Conservation (phyloP, 1,140 invertebrate genomes). For the Platorchestia sp. region DNA sequence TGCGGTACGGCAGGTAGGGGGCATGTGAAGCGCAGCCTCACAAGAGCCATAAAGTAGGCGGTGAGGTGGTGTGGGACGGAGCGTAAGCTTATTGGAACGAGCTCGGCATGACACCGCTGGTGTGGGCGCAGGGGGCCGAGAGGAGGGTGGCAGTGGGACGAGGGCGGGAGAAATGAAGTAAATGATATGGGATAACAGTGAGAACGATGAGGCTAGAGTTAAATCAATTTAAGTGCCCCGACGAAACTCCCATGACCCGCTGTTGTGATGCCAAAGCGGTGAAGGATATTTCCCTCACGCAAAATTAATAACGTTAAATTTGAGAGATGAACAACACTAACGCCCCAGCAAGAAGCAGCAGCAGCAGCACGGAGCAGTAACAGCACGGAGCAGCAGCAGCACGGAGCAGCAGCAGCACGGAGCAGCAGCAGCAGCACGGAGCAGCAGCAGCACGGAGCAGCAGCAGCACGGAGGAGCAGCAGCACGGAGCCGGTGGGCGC, state of each 20-base stretch:
- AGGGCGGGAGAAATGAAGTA: not conserved
- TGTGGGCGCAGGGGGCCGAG: too few species aligned
- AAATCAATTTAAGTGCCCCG: too few species aligned
- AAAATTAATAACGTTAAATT: too few species aligned
- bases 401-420: not conserved
- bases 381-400: not conserved
- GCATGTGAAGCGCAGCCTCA: not conserved
- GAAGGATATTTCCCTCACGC: too few species aligned
- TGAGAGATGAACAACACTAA: too few species aligned
- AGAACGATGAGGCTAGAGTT: not conserved
- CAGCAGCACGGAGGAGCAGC: not conserved
- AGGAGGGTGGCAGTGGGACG: not conserved
- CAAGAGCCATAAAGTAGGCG: not conserved
- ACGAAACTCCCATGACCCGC: too few species aligned
- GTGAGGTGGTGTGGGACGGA: too few species aligned
- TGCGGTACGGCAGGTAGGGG: not conserved
- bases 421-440: slow-evolving; percentile 21
- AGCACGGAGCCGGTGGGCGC: not conserved
- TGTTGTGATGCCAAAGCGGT: too few species aligned
- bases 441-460: not conserved
- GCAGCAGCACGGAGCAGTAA: not conserved
- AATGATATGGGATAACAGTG: too few species aligned
- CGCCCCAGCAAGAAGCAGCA: too few species aligned
- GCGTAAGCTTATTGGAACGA: too few species aligned
- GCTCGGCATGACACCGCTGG: too few species aligned